Percentiles rank a stretch among this genome's conserved stretches.
phyloP scores from a whole-genome alignment of 2,113 vertebrate species.

The Pithys albifrons region DNA sequence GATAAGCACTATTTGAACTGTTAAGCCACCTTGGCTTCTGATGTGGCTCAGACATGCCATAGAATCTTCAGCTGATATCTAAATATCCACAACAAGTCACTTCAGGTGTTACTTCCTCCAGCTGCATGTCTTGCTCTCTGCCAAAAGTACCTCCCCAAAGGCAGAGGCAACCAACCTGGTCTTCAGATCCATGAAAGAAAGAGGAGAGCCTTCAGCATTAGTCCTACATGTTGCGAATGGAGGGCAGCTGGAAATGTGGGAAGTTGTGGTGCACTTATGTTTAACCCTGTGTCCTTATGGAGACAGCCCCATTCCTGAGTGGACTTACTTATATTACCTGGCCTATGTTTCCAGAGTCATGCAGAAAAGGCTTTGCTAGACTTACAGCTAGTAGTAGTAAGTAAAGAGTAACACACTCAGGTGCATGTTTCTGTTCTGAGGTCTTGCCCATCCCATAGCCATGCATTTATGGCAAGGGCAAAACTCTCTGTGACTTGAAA shows the following conservation, averaged over 20 bases:
- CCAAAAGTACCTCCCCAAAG: neutral
- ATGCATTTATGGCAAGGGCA: neutral
- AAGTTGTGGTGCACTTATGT: neutral
- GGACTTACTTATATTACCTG: neutral
- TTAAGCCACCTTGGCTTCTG: neutral
- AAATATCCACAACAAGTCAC: neutral
- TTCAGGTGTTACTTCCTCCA: neutral
- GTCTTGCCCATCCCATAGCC: neutral
- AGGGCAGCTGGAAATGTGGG: neutral
- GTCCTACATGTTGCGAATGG: neutral
- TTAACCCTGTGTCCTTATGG: neutral
- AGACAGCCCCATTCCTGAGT: neutral
- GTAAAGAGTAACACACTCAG: neutral
- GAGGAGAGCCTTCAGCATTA: neutral
- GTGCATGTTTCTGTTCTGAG: neutral
- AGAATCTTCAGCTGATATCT: neutral
- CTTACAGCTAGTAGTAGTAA: neutral
- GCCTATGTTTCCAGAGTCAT: fast-evolving
- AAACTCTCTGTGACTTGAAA: neutral
- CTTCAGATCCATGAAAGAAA: neutral
- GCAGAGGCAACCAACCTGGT: neutral
- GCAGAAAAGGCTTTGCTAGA: neutral
- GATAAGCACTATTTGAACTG: neutral
- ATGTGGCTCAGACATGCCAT: neutral
- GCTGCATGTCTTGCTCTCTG: neutral